phyloP scores from a whole-genome alignment of 1,140 invertebrate species.

The Paralvinella palmiformis region DNA sequence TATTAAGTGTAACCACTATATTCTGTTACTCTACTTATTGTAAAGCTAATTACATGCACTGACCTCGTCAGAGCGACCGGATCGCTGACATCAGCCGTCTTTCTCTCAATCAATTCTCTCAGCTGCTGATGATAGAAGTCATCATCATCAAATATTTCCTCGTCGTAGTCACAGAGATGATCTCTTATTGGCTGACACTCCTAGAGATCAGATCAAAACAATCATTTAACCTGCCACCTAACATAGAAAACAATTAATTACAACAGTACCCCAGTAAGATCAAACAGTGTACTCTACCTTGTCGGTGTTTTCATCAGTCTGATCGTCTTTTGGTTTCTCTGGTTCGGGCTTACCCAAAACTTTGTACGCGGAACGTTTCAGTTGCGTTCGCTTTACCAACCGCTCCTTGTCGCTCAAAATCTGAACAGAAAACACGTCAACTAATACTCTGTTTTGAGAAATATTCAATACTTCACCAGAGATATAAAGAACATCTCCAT shows the following conservation, averaged over 20 bases:
- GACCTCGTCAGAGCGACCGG: constrained; percentile 57
- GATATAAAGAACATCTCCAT: no score
- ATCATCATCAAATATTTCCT: constrained; percentile 90
- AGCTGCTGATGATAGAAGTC: constrained; percentile 94
- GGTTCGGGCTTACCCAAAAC: constrained; percentile 59
- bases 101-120: constrained; percentile 84
- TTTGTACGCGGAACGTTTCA: constrained; percentile 68
- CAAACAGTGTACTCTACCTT: no score
- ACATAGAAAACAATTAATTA: no score
- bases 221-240: no score
- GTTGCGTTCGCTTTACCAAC: constrained; percentile 72
- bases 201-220: no score
- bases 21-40: background rate
- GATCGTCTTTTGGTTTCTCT: constrained; percentile 30
- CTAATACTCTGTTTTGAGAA: no score
- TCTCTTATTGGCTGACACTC: constrained; percentile 7
- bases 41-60: constrained; percentile 50
- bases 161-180: constrained; percentile 60
- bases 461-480: no score
- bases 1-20: constrained; percentile 6
- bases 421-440: constrained; percentile 27
- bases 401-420: constrained; percentile 70
- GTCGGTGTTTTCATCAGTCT: constrained; percentile 28
- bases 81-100: constrained; percentile 74
- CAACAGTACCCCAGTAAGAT: no score